Evolutionary conservation across 2,888 invertebrate species (phyloP).

Genomic region (Limnephilus lunatus): DNA sequence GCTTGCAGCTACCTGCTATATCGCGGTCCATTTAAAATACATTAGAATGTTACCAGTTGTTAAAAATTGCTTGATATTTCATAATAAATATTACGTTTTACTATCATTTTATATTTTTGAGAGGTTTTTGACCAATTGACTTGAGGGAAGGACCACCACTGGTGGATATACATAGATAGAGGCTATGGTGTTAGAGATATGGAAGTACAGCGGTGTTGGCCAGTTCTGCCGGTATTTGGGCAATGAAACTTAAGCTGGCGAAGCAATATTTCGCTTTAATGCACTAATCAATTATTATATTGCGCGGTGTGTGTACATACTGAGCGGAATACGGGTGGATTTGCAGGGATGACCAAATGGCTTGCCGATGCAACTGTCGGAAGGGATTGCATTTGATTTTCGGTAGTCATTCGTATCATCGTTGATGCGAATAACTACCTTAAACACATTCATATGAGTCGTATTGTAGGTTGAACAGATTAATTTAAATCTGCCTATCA

Average conservation of each 20-base stretch:
- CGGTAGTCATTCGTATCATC: neutral
- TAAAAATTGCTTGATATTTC: no score
- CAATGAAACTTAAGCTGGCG: slow-evolving; percentile 47
- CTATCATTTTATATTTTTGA: no score
- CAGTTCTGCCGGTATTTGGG: neutral
- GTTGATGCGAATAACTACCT: no score
- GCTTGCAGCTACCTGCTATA: no score
- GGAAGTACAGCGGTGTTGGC: neutral
- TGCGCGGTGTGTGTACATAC: slow-evolving; percentile 42
- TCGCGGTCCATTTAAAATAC: no score
- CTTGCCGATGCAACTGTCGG: neutral
- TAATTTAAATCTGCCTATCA: neutral
- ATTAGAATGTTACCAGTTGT: no score
- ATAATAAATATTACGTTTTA: no score
- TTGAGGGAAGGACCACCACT: no score
- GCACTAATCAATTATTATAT: slow-evolving; percentile 54
- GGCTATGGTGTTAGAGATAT: neutral
- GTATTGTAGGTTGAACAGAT: neutral
- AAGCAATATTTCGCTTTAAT: slow-evolving; percentile 48
- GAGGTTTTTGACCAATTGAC: no score
- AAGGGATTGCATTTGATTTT: neutral
- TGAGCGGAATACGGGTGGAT: neutral
- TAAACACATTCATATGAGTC: neutral
- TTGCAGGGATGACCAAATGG: neutral
- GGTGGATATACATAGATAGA: neutral